These are phyloP conservation scores for Folsomia manolachei DNA, from an alignment of 2,888 invertebrate genomes.

Conservation along the genomic window DNA sequence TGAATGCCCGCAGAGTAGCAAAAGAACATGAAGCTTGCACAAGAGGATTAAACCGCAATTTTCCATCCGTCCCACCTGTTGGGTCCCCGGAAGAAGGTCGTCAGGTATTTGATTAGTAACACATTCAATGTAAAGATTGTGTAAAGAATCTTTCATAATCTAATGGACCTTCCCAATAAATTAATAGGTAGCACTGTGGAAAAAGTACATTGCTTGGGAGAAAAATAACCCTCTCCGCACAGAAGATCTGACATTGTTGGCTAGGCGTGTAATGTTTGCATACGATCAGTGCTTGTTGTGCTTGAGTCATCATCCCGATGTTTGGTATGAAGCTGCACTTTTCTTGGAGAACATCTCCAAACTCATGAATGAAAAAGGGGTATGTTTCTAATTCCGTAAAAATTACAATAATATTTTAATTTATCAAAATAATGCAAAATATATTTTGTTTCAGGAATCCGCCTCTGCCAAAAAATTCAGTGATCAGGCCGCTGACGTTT, in stretches of 20 bases:
- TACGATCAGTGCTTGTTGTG: conserved; percentile 96
- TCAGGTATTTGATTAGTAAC: conserved; percentile 64
- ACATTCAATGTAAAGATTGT: too few species aligned
- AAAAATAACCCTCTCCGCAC: conserved; percentile 92
- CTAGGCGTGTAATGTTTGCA: conserved; percentile 94
- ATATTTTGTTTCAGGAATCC: conserved; percentile 68
- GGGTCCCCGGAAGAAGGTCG: conserved; percentile 84
- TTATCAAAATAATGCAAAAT: too few species aligned
- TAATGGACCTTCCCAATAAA: too few species aligned
- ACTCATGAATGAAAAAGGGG: conserved; percentile 89
- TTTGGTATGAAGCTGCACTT: conserved; percentile 98
- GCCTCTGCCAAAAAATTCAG: conserved; percentile 88
- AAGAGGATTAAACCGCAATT: conserved; percentile 88
- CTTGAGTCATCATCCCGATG: conserved; percentile 94
- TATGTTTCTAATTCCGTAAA: conserved; percentile 55
- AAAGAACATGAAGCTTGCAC: conserved; percentile 95
- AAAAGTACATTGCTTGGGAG: conserved; percentile 97
- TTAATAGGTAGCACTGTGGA: conserved; percentile 90
- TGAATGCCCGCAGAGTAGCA: conserved; percentile 93
- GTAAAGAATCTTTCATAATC: neutral
- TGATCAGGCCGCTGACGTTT: conserved; percentile 91
- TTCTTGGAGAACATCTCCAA: conserved; percentile 94
- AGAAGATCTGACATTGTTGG: conserved; percentile 90
- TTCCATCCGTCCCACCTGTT: conserved; percentile 94
- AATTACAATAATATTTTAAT: conserved; percentile 10